A percentile compares a stretch with the other conserved stretches of the same genome.
Conservation (phyloP, 1,140 invertebrate genomes). For the Cyrtorhinus lividipennis region DNA sequence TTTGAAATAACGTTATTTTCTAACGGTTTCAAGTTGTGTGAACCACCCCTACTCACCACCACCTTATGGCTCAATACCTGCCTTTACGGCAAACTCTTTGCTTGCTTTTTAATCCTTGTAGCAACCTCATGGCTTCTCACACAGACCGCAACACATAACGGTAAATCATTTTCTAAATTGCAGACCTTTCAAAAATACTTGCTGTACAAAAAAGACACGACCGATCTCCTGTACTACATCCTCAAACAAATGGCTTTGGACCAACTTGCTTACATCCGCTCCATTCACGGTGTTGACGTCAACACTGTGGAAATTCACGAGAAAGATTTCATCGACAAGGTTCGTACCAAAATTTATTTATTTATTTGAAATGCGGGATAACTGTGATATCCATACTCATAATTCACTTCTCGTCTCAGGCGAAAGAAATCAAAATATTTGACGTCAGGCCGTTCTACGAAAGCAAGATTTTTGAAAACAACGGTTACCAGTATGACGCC, state of each 20-base stretch:
- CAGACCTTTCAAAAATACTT: slow-evolving; percentile 89
- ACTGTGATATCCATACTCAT: background rate
- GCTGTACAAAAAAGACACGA: slow-evolving; percentile 87
- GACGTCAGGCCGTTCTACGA: slow-evolving; percentile 85
- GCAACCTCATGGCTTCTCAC: no score
- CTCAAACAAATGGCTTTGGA: slow-evolving; percentile 86
- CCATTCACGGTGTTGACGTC: slow-evolving; percentile 56
- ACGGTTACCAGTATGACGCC: slow-evolving; percentile 75
- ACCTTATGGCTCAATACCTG: no score
- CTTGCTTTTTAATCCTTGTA: no score
- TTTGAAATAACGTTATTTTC: no score
- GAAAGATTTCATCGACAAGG: slow-evolving; percentile 76
- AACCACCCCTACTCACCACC: no score
- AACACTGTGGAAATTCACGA: slow-evolving; percentile 76
- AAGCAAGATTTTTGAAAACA: slow-evolving; percentile 78
- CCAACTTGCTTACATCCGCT: slow-evolving; percentile 72
- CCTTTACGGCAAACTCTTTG: no score
- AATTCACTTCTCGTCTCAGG: slow-evolving; percentile 35
- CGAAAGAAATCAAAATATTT: slow-evolving; percentile 80
- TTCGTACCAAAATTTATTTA: slow-evolving; percentile 31
- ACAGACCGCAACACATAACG: no score
- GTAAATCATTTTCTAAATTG: slow-evolving; percentile 26
- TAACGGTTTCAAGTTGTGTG: no score
- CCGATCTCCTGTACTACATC: slow-evolving; percentile 90
- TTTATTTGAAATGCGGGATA: background rate